These are phyloP conservation scores for Drosophila pegasa DNA, from an alignment of 2,888 invertebrate genomes.

Conservation along the genomic window DNA sequence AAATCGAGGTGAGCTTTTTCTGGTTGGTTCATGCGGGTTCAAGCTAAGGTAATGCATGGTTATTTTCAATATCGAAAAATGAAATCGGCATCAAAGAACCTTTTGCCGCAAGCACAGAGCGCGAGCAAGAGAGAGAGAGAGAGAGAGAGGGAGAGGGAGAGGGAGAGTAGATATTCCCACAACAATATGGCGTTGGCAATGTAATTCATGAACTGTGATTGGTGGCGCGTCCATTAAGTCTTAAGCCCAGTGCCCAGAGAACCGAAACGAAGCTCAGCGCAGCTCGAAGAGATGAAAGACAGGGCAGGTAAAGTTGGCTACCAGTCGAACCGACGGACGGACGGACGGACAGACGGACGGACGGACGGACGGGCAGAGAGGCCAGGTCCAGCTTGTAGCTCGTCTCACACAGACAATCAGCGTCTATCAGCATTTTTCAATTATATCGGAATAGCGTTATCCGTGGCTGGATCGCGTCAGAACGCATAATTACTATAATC, in stretches of 20 bases:
- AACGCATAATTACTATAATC: constrained; percentile 86
- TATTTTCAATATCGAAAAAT: constrained; percentile 82
- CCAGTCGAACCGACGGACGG: constrained; percentile 23
- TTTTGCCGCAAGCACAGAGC: constrained; percentile 58
- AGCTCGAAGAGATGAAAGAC: constrained; percentile 9
- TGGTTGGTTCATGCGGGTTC: constrained; percentile 40
- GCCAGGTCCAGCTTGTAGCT: not conserved
- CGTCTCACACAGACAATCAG: constrained; percentile 80
- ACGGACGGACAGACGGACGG: constrained; percentile 16
- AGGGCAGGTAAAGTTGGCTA: constrained; percentile 3
- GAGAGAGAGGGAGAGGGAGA: constrained; percentile 16
- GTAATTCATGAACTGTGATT: constrained; percentile 81
- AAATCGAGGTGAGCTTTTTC: constrained; percentile 23
- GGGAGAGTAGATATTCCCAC: constrained; percentile 70
- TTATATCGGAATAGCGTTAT: constrained; percentile 85
- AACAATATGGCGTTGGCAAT: constrained; percentile 78
- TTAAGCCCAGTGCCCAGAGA: constrained; percentile 19
- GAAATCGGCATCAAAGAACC: constrained; percentile 80
- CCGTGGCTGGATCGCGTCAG: constrained; percentile 84
- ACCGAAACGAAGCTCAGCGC: constrained; percentile 23
- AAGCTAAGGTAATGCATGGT: constrained; percentile 75
- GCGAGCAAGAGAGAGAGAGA: not conserved
- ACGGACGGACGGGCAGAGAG: not conserved
- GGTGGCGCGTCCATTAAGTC: constrained; percentile 67
- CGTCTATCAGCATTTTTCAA: constrained; percentile 86